Conservation (phyloP, 1,140 invertebrate species). For the Doryteuthis pealeii region DNA sequence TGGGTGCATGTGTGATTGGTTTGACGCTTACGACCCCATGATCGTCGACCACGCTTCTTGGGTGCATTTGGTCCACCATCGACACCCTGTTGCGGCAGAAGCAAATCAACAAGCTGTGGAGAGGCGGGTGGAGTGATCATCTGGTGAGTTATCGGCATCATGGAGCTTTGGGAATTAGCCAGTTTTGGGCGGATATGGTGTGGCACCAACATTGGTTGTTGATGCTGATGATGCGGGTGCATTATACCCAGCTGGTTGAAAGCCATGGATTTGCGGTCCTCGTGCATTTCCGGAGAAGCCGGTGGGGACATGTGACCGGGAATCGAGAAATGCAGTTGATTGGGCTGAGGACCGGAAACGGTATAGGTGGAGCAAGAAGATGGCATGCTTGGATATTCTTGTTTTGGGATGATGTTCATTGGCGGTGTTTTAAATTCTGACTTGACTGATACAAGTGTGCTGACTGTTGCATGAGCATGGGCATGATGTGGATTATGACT, state of each 20-base stretch:
- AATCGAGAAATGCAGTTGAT: conserved; percentile 46
- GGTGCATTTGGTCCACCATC: conserved; percentile 32
- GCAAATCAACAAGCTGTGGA: conserved; percentile 61
- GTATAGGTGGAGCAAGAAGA: conserved; percentile 45
- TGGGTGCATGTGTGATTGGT: conserved; percentile 69
- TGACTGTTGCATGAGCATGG: conserved; percentile 11
- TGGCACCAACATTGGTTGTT: conserved; percentile 24
- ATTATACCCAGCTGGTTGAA: conserved; percentile 31
- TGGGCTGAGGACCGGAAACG: conserved; percentile 26
- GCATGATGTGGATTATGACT: conserved; percentile 5
- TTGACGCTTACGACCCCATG: conserved; percentile 63
- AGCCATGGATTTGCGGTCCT: conserved; percentile 30
- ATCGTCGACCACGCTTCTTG: conserved; percentile 60
- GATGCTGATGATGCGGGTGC: conserved; percentile 40
- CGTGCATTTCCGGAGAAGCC: conserved; percentile 61
- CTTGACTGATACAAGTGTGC: conserved; percentile 23
- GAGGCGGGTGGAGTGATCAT: conserved; percentile 66
- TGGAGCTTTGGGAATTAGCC: conserved; percentile 27
- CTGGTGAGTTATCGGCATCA: conserved; percentile 40
- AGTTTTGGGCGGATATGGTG: conserved; percentile 40
- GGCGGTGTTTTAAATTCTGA: conserved; percentile 32
- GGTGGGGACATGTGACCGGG: conserved; percentile 63
- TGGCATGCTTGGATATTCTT: conserved; percentile 32
- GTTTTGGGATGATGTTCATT: conserved; percentile 36
- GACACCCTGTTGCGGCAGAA: conserved; percentile 37